Evolutionary conservation across 2,888 invertebrate species (phyloP), one percentile per base, ranked within the genome.

Genomic region (Rhabditoides inermis): DNA sequence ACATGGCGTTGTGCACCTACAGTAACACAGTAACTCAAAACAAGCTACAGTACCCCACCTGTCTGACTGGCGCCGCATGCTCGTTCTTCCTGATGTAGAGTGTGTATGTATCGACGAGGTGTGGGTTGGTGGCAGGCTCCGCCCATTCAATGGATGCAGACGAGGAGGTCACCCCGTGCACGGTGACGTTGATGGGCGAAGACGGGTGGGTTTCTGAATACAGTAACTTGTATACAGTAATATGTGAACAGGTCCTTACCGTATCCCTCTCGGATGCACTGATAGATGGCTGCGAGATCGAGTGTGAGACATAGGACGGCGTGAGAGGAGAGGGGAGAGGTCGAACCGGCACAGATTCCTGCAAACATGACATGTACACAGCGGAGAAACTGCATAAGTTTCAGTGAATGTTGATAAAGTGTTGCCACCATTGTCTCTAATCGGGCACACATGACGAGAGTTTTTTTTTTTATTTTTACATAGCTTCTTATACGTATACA

Each of bases 301-400:
- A 68, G 49, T 45, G 61, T 68, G 25, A 69, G 58, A 41, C 69
- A 69, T 10, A 69, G 51, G 23, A 69, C 60, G 2, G 65, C 51
- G 47, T 67, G 58, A 63, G 82, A 82, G 49, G 84, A 82, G 64
- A 83, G 83, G 4, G 81, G 79, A 28, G 86, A 83, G 0, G 85
- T 80, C 53, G 86, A 86, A 0, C 88, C n/a, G n/a, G n/a, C n/a
- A n/a, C n/a, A n/a, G n/a, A n/a, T n/a, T n/a, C n/a, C n/a, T n/a
- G n/a, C n/a, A n/a, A n/a, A n/a, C n/a, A n/a, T n/a, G n/a, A n/a
- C n/a, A n/a, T n/a, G n/a, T n/a, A n/a, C n/a, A n/a, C n/a, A n/a
- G n/a, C n/a, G n/a, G n/a, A n/a, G n/a, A n/a, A n/a, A n/a, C n/a
- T n/a, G n/a, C n/a, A n/a, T n/a, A n/a, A n/a, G n/a, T n/a, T n/a